Evolutionary conservation across 2,888 invertebrate genomes (phyloP), one percentile per base, ranked within the genome.

Genomic region (Hemicrepidius hirtus): DNA sequence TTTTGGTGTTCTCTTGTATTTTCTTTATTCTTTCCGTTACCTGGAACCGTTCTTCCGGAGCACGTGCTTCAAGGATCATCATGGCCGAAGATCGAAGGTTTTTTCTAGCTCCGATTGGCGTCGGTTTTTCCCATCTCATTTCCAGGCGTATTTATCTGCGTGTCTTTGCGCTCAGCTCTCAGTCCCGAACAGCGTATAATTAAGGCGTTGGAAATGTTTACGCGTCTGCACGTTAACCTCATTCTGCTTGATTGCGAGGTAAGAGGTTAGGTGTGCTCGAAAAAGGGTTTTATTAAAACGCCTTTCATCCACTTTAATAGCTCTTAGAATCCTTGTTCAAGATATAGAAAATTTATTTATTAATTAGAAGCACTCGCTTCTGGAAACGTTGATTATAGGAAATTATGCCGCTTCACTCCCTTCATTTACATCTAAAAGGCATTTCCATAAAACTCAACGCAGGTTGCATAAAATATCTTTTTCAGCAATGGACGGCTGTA

Each of bases 141-240:
- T 72, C 20, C 44, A 21, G 46, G 41, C 57, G 59, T 53, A 68
- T 64, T 73, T 69, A 65, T 69, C 69, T 50, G 57, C 69, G 69
- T 60, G 63, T 64, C 64, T 67, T 74, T 64, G 63, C 66, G 62
- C 40, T 60, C 62, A 63, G 62, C 59, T 65, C 60, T 49, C 49
- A 50, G 62, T 71, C 72, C 63, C 63, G 55, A 80, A 79, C 81
- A 79, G 74, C 77, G 77, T 80, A 82, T 82, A 82, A 83, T 83
- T 82, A 83, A 83, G 82, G 80, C 81, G 81, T 82, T 81, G 78
- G 79, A 80, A 82, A 81, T 82, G 82, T 82, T 82, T 82, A 82
- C 82, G 81, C 80, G 80, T 80, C 81, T 80, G 80, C 82, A 81
- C 80, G 81, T 81, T 82, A 79, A 82, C 80, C 81, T 79, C 80